Evolutionary conservation across 2,797 vertebrate genomes (phyloP).

Genomic region (Alca torda): DNA sequence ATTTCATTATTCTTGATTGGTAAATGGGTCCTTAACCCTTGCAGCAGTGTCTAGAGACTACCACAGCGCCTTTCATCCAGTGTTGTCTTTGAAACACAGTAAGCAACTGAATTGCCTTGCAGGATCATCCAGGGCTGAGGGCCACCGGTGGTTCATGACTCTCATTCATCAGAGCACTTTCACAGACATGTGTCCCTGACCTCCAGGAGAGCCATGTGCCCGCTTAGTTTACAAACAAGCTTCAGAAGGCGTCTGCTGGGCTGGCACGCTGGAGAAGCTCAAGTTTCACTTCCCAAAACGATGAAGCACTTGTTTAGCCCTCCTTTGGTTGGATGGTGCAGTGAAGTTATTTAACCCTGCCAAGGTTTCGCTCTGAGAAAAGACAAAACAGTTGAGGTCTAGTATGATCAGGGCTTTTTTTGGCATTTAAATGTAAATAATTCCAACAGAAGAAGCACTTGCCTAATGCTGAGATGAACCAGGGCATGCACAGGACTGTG

Average conservation of each 20-base stretch:
- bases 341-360: not conserved
- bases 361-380: not conserved
- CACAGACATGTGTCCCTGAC: not conserved
- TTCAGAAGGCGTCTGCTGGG: not conserved
- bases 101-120: not conserved
- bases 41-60: not conserved
- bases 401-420: not conserved
- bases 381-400: not conserved
- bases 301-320: not conserved
- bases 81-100: not conserved
- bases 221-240: not conserved
- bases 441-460: not conserved
- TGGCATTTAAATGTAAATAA: not conserved
- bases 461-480: rapidly evolving
- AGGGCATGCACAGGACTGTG: not conserved
- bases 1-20: not conserved
- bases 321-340: not conserved
- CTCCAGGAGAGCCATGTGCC: not conserved
- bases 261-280: not conserved
- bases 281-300: not conserved
- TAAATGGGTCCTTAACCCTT: not conserved
- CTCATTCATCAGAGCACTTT: not conserved
- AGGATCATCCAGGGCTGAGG: not conserved
- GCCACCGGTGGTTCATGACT: not conserved
- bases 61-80: not conserved